Evolutionary conservation across 37 sponge, comb jelly and placozoan genomes (phyloP).

Genomic region (Amphimedon queenslandica): DNA sequence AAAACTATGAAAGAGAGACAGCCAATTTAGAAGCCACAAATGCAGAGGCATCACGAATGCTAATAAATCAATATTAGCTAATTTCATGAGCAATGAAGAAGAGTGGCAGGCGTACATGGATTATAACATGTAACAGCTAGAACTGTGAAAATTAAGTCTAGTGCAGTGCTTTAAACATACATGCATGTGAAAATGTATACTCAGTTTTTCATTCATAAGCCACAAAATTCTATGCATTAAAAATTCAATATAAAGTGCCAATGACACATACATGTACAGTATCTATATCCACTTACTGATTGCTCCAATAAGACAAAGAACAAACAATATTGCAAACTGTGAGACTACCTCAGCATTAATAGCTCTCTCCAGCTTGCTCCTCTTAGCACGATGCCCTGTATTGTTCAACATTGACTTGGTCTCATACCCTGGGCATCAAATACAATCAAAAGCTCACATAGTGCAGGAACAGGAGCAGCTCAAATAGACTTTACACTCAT

Average conservation of each 20-base stretch:
- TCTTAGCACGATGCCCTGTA: conserved; percentile 70
- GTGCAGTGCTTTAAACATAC: not conserved
- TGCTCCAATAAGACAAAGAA: conserved; percentile 61
- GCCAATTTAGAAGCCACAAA: no score
- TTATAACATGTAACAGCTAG: no score
- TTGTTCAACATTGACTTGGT: conserved; percentile 89
- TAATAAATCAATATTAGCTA: no score
- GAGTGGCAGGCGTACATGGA: no score
- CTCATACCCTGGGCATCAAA: conserved; percentile 57
- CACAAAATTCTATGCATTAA: not conserved
- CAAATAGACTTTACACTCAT: not conserved
- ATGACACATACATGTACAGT: conserved; percentile 10
- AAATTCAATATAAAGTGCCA: not conserved
- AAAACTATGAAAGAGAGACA: no score
- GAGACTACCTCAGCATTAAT: conserved; percentile 66
- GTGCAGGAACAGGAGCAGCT: not conserved
- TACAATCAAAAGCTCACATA: not conserved
- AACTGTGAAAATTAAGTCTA: not conserved
- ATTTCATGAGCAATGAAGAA: no score
- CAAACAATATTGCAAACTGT: conserved; percentile 37
- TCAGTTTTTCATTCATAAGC: not conserved
- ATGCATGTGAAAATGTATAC: not conserved
- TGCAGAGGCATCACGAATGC: no score
- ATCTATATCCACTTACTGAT: conserved; percentile 58
- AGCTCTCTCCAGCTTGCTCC: conserved; percentile 79